These are phyloP conservation scores for Eurosta solidaginis DNA, from an alignment of 1,140 invertebrate species.

Conservation along the genomic window DNA sequence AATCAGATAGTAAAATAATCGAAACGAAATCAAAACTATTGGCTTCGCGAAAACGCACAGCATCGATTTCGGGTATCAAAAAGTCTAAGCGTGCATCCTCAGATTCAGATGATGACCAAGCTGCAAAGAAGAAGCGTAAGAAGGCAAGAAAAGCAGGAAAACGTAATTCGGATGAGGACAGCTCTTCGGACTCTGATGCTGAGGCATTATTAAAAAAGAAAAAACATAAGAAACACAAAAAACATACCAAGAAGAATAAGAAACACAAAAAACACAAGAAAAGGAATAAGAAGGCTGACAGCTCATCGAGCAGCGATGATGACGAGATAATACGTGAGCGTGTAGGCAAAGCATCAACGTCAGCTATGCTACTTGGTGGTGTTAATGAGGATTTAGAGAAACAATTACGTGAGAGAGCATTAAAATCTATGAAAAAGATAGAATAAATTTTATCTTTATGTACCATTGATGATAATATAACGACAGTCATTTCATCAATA, in stretches of 20 bases:
- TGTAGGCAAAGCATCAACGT: neutral
- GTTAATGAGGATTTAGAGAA: constrained; percentile 82
- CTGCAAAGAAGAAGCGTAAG: constrained; percentile 62
- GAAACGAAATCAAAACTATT: constrained; percentile 57
- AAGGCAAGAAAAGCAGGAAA: constrained; percentile 56
- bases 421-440: constrained; percentile 68
- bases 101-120: constrained; percentile 57
- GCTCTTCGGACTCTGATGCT: constrained; percentile 68
- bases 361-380: constrained; percentile 66
- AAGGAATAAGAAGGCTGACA: constrained; percentile 68
- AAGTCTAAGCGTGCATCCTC: constrained; percentile 54
- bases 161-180: constrained; percentile 66
- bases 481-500: constrained; percentile 10
- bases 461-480: neutral
- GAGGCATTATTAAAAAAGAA: constrained; percentile 67
- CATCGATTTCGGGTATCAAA: constrained; percentile 50
- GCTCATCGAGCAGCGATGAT: constrained; percentile 67
- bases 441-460: constrained; percentile 27
- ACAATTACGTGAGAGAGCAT: constrained; percentile 82
- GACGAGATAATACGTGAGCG: constrained; percentile 35
- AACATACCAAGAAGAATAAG: constrained; percentile 73
- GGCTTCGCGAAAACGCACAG: constrained; percentile 50
- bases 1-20: constrained; percentile 55
- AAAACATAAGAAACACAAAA: constrained; percentile 70
- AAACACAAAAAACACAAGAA: constrained; percentile 70